Evolutionary conservation across 2,797 vertebrate species (phyloP).

Genomic region (Anguilla obscura): DNA sequence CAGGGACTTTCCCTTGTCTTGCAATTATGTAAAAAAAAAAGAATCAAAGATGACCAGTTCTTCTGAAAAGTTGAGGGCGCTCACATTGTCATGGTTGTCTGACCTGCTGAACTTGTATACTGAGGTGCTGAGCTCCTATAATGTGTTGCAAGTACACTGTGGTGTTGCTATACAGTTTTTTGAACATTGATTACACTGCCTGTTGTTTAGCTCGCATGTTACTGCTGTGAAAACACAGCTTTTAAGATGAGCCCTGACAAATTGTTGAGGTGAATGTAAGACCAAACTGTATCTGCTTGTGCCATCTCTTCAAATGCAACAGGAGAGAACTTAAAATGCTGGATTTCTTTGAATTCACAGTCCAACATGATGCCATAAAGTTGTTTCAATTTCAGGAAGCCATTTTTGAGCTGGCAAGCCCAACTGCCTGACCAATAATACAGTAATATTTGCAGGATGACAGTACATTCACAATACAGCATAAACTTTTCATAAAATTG

Average conservation of each 20-base stretch:
- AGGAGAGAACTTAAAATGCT: background rate
- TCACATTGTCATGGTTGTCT: conserved; percentile 21
- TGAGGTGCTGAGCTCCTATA: background rate
- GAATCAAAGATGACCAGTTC: conserved; percentile 24
- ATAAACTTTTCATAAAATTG: background rate
- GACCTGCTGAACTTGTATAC: conserved; percentile 30
- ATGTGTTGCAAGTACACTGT: background rate
- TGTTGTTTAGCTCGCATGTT: background rate
- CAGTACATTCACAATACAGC: background rate
- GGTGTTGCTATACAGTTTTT: background rate
- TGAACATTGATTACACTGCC: background rate
- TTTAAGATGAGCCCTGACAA: background rate
- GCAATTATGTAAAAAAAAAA: conserved; percentile 15
- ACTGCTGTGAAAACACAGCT: background rate
- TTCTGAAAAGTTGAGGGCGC: conserved; percentile 36
- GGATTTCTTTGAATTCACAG: too few relatives aligned
- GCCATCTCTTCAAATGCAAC: background rate
- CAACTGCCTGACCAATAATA: background rate
- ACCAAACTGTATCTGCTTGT: background rate
- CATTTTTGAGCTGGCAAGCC: background rate
- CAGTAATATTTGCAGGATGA: background rate
- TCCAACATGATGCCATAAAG: background rate
- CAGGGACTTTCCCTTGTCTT: conserved; percentile 16
- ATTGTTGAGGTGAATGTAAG: background rate
- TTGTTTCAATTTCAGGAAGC: background rate